Conservation (phyloP, 2,797 vertebrate genomes). For the Diceros bicornis region DNA sequence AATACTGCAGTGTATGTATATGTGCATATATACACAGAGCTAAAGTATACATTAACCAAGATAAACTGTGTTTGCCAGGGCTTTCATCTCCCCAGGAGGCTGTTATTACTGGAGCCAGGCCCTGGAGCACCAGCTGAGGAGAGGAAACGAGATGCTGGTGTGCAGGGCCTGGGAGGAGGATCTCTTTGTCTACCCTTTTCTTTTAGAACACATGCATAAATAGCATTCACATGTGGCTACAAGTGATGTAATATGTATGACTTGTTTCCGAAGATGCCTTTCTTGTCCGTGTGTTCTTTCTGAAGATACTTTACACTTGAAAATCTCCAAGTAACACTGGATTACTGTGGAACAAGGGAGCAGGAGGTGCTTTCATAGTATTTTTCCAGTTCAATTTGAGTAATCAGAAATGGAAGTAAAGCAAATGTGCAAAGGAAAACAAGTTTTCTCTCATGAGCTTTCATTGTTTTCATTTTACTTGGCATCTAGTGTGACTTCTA, state of each 20-base stretch:
- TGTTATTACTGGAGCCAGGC: slow-evolving; percentile 87
- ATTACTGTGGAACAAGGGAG: not conserved
- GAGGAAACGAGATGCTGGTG: slow-evolving; percentile 86
- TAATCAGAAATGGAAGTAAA: not conserved
- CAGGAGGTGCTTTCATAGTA: not conserved
- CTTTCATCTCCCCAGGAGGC: slow-evolving; percentile 89
- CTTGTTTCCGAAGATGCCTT: slow-evolving; percentile 75
- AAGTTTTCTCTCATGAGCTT: not conserved
- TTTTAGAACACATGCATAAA: slow-evolving; percentile 83
- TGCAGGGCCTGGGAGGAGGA: slow-evolving; percentile 84
- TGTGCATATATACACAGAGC: slow-evolving; percentile 80
- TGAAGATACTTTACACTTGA: slow-evolving; percentile 60
- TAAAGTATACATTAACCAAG: slow-evolving; percentile 86
- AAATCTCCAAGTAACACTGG: not conserved
- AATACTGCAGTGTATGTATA: slow-evolving; percentile 78
- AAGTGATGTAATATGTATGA: slow-evolving; percentile 71
- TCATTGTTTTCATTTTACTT: not conserved
- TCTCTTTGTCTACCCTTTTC: slow-evolving; percentile 84
- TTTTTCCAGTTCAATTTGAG: not conserved
- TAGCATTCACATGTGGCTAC: slow-evolving; percentile 81
- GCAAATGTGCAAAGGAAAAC: not conserved
- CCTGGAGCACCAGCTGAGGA: slow-evolving; percentile 86
- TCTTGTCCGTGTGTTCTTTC: slow-evolving; percentile 61
- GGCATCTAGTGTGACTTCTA: not conserved
- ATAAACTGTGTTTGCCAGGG: slow-evolving; percentile 86